Evolutionary conservation across 2,797 vertebrate species (phyloP), one percentile per base, ranked within the genome.

Genomic region (Neosilurus hyrtlii): DNA sequence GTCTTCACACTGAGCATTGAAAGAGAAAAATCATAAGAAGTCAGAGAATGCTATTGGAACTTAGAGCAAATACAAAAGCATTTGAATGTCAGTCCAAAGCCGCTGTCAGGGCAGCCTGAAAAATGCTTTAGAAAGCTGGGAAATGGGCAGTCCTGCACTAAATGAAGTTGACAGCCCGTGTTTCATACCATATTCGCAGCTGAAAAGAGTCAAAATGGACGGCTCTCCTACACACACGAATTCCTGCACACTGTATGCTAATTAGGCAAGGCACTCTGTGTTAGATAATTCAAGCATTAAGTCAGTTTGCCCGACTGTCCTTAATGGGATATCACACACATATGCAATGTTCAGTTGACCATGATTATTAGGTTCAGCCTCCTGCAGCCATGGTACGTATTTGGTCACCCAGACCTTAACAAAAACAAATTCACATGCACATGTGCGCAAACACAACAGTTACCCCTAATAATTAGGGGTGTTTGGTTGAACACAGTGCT

Each of bases 271-370:
- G 59, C 73, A 72, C 57, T 71, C 66, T 12, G 73, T 35, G 22
- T 67, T 73, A 72, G 75, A 72, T 82, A 82, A 85, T 59, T 62
- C 84, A 85, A 52, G 80, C 84, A 85, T 85, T 85, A 85, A 85
- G 59, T 67, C 68, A 82, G 61, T 79, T 79, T 82, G 75, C 67
- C 43, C 49, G 22, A 61, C 37, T 51, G 54, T 62, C 75, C 66
- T 83, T 83, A 83, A 78, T 83, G 82, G 54, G 74, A 83, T 70
- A 78, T 83, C 35, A 62, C 82, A 61, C 63, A 26, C 81, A 22
- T 18, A 20, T 37, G 61, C 82, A 56, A 61, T 82, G 73, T 51
- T 78, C 49, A 78, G 49, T 26, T 51, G 49, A 77, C 76, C 61
- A 43, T 82, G 68, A 82, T 63, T 65, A 85, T 86, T 59, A 61